A percentile compares a stretch with the other conserved stretches of the same genome.
These are phyloP conservation scores for Drosophila bipectinata DNA, from an alignment of 1,140 invertebrate species.

Conservation along the genomic window DNA sequence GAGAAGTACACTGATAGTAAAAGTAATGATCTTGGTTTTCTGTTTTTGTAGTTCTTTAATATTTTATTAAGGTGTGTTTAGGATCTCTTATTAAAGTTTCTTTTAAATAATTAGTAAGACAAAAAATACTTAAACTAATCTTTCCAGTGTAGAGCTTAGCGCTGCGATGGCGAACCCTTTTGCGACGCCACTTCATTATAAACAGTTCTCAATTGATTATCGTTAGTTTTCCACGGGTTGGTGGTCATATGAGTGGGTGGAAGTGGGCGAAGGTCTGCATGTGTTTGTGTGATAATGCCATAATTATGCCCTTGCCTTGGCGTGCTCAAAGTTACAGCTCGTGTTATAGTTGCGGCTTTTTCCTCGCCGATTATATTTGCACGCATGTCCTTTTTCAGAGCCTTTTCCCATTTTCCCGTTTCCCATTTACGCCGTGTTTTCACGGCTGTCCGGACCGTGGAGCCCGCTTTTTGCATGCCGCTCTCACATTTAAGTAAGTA, in stretches of 20 bases:
- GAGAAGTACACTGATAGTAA: not conserved
- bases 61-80: not conserved
- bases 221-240: constrained; percentile 55
- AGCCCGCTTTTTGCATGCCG: constrained; percentile 61
- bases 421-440: constrained; percentile 55
- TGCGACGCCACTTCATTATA: constrained; percentile 76
- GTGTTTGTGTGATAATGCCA: constrained; percentile 71
- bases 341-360: constrained; percentile 66
- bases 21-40: too few relatives aligned
- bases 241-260: constrained; percentile 3
- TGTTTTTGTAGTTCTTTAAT: too few relatives aligned
- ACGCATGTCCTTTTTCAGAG: constrained; percentile 62
- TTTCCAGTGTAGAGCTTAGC: constrained; percentile 13
- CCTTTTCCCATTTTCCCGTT: not conserved
- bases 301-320: constrained; percentile 75
- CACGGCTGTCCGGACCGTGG: constrained; percentile 51
- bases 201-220: constrained; percentile 82
- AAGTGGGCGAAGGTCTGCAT: constrained; percentile 11
- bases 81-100: too few relatives aligned
- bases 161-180: constrained; percentile 35
- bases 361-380: constrained; percentile 65
- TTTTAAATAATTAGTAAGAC: too few relatives aligned
- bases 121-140: not conserved
- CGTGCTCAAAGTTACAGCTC: constrained; percentile 49
- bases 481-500: constrained; percentile 70